phyloP scores from a whole-genome alignment of 64 coral and sea anemone genomes.

The Pachyseris speciosa region DNA sequence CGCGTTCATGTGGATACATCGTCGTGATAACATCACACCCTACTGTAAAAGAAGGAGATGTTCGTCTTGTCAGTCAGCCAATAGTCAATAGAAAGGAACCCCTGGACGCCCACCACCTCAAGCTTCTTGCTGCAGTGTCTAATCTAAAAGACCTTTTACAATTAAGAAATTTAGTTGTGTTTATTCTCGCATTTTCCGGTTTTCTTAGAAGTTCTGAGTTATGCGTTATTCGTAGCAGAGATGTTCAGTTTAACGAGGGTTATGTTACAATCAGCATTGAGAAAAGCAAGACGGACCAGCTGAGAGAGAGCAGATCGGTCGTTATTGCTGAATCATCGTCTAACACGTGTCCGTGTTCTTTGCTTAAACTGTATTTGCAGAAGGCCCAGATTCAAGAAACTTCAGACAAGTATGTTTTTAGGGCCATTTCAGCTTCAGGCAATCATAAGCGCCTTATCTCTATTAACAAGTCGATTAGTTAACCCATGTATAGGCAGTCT shows the following conservation, averaged over 20 bases:
- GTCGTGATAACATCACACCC: constrained; percentile 13
- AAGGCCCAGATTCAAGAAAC: background rate
- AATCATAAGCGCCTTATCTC: constrained; percentile 6
- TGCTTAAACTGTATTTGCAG: background rate
- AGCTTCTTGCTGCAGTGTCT: constrained; percentile 2
- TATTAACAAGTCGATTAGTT: constrained; percentile 39
- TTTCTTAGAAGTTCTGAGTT: constrained; percentile 54
- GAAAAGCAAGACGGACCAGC: constrained; percentile 53
- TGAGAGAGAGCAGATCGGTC: constrained; percentile 35
- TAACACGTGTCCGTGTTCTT: background rate
- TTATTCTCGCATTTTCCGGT: constrained; percentile 39
- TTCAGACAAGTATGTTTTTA: background rate
- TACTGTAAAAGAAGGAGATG: background rate
- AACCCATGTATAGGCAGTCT: constrained; percentile 29
- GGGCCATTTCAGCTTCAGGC: background rate
- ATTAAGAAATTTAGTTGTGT: constrained; percentile 38
- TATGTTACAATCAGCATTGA: background rate
- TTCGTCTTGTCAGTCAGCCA: background rate
- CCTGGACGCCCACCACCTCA: background rate
- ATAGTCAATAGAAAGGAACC: constrained; percentile 21
- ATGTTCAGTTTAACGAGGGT: constrained; percentile 39
- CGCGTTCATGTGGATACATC: constrained; percentile 25
- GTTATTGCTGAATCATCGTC: constrained; percentile 5
- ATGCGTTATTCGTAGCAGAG: too few species aligned
- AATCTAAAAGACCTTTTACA: constrained; percentile 30